phyloP scores from a whole-genome alignment of 1,140 invertebrate genomes.

The Drosophila oshimai region DNA sequence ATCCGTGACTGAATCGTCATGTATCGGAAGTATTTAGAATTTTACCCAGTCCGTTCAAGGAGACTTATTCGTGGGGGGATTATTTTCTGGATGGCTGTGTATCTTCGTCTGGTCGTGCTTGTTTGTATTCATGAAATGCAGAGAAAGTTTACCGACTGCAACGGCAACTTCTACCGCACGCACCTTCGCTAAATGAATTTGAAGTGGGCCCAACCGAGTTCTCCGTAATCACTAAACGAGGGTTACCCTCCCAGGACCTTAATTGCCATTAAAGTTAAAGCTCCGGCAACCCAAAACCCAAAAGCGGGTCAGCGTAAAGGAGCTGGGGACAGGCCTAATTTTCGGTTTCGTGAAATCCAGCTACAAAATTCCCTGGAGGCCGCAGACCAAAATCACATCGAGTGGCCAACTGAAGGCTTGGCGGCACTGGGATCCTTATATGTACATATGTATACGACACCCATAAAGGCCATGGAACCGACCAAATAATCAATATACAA shows the following conservation, averaged over 20 bases:
- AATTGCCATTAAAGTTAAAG: constrained; percentile 38
- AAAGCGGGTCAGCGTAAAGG: constrained; percentile 25
- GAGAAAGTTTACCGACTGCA: constrained; percentile 25
- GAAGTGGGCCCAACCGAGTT: constrained; percentile 18
- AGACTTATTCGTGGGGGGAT: constrained; percentile 10
- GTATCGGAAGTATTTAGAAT: constrained; percentile 15
- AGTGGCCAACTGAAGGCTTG: constrained; percentile 27
- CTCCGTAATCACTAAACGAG: constrained; percentile 31
- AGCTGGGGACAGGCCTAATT: constrained; percentile 29
- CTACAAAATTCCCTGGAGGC: constrained; percentile 30
- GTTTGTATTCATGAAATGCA: constrained; percentile 39
- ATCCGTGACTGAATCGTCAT: constrained; percentile 24
- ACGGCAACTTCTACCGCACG: constrained; percentile 20
- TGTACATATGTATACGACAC: background rate
- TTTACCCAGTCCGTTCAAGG: constrained; percentile 5
- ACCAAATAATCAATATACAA: constrained; percentile 36
- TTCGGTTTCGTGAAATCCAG: constrained; percentile 38
- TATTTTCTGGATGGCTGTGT: constrained; percentile 10
- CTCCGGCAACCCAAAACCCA: constrained; percentile 1
- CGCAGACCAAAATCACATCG: constrained; percentile 25
- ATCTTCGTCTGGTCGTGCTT: constrained; percentile 4
- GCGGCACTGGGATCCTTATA: constrained; percentile 10
- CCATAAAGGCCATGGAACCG: constrained; percentile 21
- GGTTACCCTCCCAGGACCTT: constrained; percentile 11
- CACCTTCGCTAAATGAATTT: constrained; percentile 31